These are phyloP conservation scores for Rhysida immarginata DNA, from an alignment of 1,140 invertebrate genomes.

Conservation along the genomic window DNA sequence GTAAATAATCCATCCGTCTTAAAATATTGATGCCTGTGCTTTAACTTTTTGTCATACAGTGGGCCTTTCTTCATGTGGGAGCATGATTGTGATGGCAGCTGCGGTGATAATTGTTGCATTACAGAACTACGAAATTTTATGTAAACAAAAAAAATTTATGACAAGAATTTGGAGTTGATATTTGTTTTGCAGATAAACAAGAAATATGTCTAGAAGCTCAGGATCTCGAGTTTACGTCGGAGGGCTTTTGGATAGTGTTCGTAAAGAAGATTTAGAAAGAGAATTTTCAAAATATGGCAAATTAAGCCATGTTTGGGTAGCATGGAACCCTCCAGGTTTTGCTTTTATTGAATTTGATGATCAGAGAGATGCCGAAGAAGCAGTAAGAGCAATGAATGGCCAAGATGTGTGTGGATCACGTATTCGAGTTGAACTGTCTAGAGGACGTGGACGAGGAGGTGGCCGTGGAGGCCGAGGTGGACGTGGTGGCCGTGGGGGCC, in stretches of 20 bases:
- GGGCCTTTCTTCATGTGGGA: too few species aligned
- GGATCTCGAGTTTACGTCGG: conserved; percentile 64
- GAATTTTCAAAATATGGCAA: conserved; percentile 47
- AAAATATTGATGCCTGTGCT: too few species aligned
- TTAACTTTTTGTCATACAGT: too few species aligned
- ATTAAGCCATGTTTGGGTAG: conserved; percentile 43
- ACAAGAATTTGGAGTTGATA: conserved; percentile 1
- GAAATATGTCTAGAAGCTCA: neutral
- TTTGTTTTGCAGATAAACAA: neutral
- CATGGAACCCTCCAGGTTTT: conserved; percentile 41
- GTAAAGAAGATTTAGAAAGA: conserved; percentile 72
- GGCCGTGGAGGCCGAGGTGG: conserved; percentile 10
- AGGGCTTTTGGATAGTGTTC: conserved; percentile 60
- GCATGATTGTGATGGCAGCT: too few species aligned
- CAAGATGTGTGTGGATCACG: conserved; percentile 10
- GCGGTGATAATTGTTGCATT: too few species aligned
- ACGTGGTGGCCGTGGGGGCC: conserved; percentile 4
- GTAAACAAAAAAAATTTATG: too few species aligned
- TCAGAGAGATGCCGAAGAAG: conserved; percentile 40
- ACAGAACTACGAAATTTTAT: too few species aligned
- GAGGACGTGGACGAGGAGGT: conserved; percentile 14
- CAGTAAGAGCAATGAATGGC: conserved; percentile 37
- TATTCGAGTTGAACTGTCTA: conserved; percentile 15
- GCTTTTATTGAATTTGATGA: conserved; percentile 46
- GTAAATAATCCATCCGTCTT: too few species aligned